Evolutionary conservation across 2,888 invertebrate species (phyloP), one percentile per base, ranked within the genome.

Genomic region (Synanthedon tipuliformis): DNA sequence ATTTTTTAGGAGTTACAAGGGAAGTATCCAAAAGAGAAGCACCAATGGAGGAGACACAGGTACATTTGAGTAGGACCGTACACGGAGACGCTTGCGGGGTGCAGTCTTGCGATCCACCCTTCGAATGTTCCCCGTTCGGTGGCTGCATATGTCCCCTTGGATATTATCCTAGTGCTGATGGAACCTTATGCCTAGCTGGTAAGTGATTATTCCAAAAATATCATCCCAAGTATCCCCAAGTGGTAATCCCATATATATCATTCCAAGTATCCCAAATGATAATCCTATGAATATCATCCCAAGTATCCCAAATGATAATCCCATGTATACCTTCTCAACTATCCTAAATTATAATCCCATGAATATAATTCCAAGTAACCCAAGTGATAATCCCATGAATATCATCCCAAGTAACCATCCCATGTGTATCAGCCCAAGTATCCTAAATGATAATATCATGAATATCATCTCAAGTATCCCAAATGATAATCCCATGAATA

Each of bases 81-180:
- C 62, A 72, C 50, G 72, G 75, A 2, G 59, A 41, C 0, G 51
- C 52, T 0, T 85, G 87, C 49, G 55, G 54, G 2, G 12, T 18
- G 0, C 56, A 16, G 2, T 54, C 57, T 0, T 87, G 88, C 40
- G 34, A 55, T 0, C 56, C 52, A 0, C 75, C 78, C 0, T 76
- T 78, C 7, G 58, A 65, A 0, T 88, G 88, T 51, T 71, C 75
- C 0, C 4, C 45, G 0, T 65, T 69, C 0, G 78, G 76, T 0
- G 58, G 61, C 0, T 88, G 88, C 34, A 57, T 80, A 0, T 88
- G 88, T 45, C 79, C 82, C 0, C 3, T 62, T 0, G 87, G 88
- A 0, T 87, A 79, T 52, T 87, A 82, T 27, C 60, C 64, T 0
- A 70, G 59, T 52, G 56, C 53, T 0, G 59, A 68, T 41, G 69